Conservation (phyloP, 2,888 invertebrate species). For the Pedicia rivosa region DNA sequence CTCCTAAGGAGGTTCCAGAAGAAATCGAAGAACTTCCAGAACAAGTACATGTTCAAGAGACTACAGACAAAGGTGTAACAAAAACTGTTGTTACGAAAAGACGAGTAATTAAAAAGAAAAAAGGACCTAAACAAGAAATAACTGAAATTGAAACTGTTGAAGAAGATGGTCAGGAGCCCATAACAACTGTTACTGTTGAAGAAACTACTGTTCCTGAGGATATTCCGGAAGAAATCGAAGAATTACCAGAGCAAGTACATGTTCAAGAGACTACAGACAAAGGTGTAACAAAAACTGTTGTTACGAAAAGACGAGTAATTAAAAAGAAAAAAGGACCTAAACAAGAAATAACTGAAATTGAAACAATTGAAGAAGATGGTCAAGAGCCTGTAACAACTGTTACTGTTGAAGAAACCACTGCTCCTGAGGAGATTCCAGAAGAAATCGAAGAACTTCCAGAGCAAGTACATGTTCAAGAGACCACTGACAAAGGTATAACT, state of each 20-base stretch:
- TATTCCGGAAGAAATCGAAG: slow-evolving; percentile 13
- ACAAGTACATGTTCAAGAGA: slow-evolving; percentile 25
- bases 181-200: slow-evolving; percentile 21
- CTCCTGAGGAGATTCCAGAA: slow-evolving; percentile 10
- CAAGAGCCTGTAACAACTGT: slow-evolving; percentile 18
- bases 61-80: slow-evolving; percentile 22
- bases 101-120: slow-evolving; percentile 23
- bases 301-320: slow-evolving; percentile 16
- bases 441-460: slow-evolving; percentile 21
- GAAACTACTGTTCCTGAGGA: slow-evolving; percentile 1
- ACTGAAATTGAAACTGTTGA: slow-evolving; percentile 28
- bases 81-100: slow-evolving; percentile 19
- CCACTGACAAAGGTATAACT: slow-evolving; percentile 13
- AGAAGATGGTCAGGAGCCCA: slow-evolving; percentile 26
- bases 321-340: slow-evolving; percentile 14
- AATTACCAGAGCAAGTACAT: slow-evolving; percentile 2
- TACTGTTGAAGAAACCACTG: slow-evolving; percentile 9
- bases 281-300: slow-evolving; percentile 11
- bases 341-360: slow-evolving; percentile 17
- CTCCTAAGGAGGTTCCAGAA: background rate
- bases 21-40: slow-evolving; percentile 13
- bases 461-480: slow-evolving; percentile 9
- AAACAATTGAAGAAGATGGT: slow-evolving; percentile 19
- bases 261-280: slow-evolving; percentile 6
- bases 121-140: slow-evolving; percentile 24